Percentiles rank a stretch among this genome's conserved stretches.
These are phyloP conservation scores for Labeo calbasu DNA, from an alignment of 2,797 vertebrate genomes.

Conservation along the genomic window DNA sequence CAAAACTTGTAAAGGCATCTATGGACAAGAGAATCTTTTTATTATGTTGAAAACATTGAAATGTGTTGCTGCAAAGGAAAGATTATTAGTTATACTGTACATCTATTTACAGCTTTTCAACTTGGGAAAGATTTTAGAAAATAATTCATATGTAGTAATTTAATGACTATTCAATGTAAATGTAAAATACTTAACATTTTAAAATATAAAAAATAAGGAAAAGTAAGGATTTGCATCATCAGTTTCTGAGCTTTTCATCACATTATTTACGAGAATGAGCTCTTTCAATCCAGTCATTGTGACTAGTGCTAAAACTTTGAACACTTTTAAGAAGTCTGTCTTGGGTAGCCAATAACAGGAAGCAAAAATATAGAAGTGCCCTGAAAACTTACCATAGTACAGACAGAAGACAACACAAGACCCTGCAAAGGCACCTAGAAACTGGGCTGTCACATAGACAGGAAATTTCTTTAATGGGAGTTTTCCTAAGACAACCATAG, in stretches of 20 bases:
- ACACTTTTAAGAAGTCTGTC: not conserved
- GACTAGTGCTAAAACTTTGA: not conserved
- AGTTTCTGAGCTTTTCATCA: not conserved
- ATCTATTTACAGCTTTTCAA: not conserved
- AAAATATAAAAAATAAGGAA: not conserved
- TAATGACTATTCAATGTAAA: not conserved
- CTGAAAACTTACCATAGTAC: slow-evolving; percentile 81
- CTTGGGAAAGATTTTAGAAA: not conserved
- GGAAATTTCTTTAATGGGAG: slow-evolving; percentile 90
- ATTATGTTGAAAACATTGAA: not conserved
- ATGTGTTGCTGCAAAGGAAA: not conserved
- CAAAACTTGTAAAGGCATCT: slow-evolving; percentile 89
- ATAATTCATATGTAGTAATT: not conserved
- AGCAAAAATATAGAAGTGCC: not conserved
- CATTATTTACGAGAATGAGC: not conserved
- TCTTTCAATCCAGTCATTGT: not conserved
- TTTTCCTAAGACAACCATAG: slow-evolving; percentile 90
- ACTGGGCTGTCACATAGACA: slow-evolving; percentile 88
- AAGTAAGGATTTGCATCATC: not conserved
- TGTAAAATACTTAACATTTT: not conserved
- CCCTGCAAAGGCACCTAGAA: slow-evolving; percentile 90
- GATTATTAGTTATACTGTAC: not conserved
- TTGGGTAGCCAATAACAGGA: not conserved
- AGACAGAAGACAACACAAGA: slow-evolving; percentile 87
- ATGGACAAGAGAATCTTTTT: slow-evolving; percentile 43